These are phyloP conservation scores for Cherax destructor DNA, from an alignment of 1,140 invertebrate species.

Conservation along the genomic window DNA sequence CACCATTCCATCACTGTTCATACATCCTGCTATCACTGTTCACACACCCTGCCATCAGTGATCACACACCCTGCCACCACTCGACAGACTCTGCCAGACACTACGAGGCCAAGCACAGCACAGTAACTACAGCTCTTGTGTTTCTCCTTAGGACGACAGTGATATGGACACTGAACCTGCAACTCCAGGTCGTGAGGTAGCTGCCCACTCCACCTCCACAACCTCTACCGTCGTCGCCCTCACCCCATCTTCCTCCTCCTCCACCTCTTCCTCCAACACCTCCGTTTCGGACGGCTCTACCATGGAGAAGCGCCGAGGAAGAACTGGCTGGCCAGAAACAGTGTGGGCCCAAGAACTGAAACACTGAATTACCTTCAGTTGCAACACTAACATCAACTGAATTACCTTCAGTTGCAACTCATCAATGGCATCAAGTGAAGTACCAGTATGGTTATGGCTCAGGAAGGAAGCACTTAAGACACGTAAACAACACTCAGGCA, in stretches of 20 bases:
- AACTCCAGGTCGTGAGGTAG: not conserved
- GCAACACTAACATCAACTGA: not conserved
- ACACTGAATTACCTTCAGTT: conserved; percentile 23
- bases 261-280: not conserved
- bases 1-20: too few species aligned
- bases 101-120: too few species aligned
- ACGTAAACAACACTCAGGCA: too few species aligned
- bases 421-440: too few species aligned
- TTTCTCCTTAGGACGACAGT: too few species aligned
- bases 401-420: not conserved
- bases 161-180: conserved; percentile 49
- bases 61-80: too few species aligned
- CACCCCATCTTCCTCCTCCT: conserved; percentile 2
- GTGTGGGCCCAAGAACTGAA: conserved; percentile 61
- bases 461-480: too few species aligned
- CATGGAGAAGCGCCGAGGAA: conserved; percentile 38
- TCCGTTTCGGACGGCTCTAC: not conserved
- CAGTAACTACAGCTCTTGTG: too few species aligned
- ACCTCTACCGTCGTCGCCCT: not conserved
- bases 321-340: conserved; percentile 57
- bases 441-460: too few species aligned
- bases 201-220: not conserved
- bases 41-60: too few species aligned
- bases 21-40: too few species aligned
- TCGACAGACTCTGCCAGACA: too few species aligned